Evolutionary conservation across 2,797 vertebrate genomes (phyloP), one percentile per base, ranked within the genome.

Genomic region (Lagorchestes hirsutus): DNA sequence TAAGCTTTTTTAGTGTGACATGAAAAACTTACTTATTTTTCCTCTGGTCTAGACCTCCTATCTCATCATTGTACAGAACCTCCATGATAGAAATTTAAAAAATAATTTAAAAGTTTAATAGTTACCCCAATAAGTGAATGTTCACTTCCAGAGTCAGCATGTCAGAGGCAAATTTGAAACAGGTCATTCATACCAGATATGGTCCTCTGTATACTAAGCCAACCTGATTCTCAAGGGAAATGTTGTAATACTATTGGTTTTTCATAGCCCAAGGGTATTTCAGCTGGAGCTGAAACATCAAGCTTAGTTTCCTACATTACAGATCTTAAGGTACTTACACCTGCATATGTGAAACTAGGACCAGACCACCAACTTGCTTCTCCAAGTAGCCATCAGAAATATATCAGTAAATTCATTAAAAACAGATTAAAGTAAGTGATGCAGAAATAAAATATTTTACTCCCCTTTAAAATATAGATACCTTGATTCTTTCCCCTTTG

Each of bases 361-460:
- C 3, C 57, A 93, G 93, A 97, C 91, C 93, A 96, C 96, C 90
- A 97, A 91, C 55, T 94, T 97, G 34, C n/a, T 96, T 95, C 94
- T 67, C 93, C 93, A 94, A 95, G 96, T 29, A 94, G 12, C 34
- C 58, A 57, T 96, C 82, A 96, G 95, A 82, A 97, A 13, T 28
- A 34, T 55, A 92, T 93, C 93, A 92, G 90, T 24, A 96, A 96
- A 95, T 55, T 93, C 59, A 96, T 90, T 97, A 91, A 96, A 95
- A 40, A 58, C n/a, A 55, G 95, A 97, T 97, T 95, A 96, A 97
- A 97, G 95, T 95, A 93, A 96, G 91, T 82, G 92, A 56, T 92
- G 31, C 93, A 5, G 13, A 50, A 18, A 93, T 93, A 96, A 96
- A 92, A 57, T 94, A 54, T 31, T 54, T 91, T 94, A 93, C 91